Evolutionary conservation across 2,888 invertebrate species (phyloP), one percentile per base, ranked within the genome.

Genomic region (Ametastegia equiseti): DNA sequence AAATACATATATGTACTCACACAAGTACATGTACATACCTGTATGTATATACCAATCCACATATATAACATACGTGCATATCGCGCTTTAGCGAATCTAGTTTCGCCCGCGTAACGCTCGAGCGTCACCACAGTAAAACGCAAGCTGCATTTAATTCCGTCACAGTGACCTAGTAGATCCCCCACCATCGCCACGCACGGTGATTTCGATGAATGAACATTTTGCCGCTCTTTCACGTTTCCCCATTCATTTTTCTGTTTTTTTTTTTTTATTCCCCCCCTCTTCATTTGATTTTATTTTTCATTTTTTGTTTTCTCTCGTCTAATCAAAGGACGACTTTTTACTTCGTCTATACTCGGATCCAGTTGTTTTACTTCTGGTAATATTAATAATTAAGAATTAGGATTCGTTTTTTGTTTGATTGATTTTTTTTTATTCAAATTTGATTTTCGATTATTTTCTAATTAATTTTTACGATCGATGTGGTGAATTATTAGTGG

Each of bases 141-240:
- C 50, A 75, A 23, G 54, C 75, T 75, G 54, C 54, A 75, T 75
- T 75, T 75, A 75, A 75, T 75, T 75, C 75, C 75, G 75, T 75
- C 75, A 75, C 75, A 75, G 75, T 75, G 75, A 75, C 75, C 75
- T 54, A 75, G 75, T 75, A 7, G 39, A 11, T 1, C 45, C 15
- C 45, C 27, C 23, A 27, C 0, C 63, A 7, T 7, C 30, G 39
- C 7, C 36, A 15, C 67, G 39, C 39, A 9, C 9, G 9, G 75
- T 54, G 50, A 75, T 75, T 75, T 75, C 75, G 75, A 75, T 75
- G 75, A 75, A 75, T 75, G 75, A 75, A 75, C 54, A 47, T 15
- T n/a, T n/a, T 33, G 33, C 54, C 60, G 42, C 27, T 15, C 13
- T 13, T 15, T n/a, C 4, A 54, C 9, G 11, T 33, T 5, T n/a